Base-by-base conservation (phyloP, 2,888 invertebrate genomes). In the Zygothrica quintamaculata region DNA sequence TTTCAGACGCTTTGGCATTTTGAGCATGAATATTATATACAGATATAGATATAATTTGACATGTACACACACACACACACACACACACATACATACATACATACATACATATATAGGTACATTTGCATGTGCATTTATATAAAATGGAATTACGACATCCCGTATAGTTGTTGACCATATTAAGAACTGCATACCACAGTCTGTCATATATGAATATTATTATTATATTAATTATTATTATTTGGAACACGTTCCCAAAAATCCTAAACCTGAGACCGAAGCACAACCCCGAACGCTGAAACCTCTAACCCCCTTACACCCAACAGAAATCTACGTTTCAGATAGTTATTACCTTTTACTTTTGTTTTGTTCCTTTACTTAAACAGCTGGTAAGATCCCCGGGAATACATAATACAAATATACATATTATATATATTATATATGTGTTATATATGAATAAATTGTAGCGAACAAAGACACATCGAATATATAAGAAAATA, bases 161-260 rank as follows among this genome's bases (percentile, higher is more conserved):
- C 48, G 12, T 51, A 50, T 13, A 22, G n/a, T 25, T 11, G 47
- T 9, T 62, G 43, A 55, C 58, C 69, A 66, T 67, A 56, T 43
- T 11, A 13, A 18, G 65, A 34, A 42, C 52, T 67, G 76, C 74
- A 57, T 46, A 58, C 44, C 55, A n/a, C n/a, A 56, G 57, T 64
- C 47, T 47, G 62, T 67, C 55, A 65, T 55, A 65, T n/a, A n/a
- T n/a, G n/a, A n/a, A n/a, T n/a, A n/a, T n/a, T n/a, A n/a, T n/a
- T n/a, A n/a, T n/a, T n/a, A n/a, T n/a, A n/a, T n/a, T n/a, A n/a
- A n/a, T n/a, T n/a, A n/a, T n/a, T n/a, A n/a, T 59, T 59, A 58
- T 51, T 71, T 65, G 46, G 56, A 61, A 61, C 79, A 82, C 79
- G 79, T 79, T 52, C 37, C 15, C 7, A 36, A 9, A 13, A n/a